A percentile compares a stretch with the other conserved stretches of the same genome.
Evolutionary conservation across 2,797 vertebrate genomes (phyloP).

Genomic region (Chaenodraco wilsoni): DNA sequence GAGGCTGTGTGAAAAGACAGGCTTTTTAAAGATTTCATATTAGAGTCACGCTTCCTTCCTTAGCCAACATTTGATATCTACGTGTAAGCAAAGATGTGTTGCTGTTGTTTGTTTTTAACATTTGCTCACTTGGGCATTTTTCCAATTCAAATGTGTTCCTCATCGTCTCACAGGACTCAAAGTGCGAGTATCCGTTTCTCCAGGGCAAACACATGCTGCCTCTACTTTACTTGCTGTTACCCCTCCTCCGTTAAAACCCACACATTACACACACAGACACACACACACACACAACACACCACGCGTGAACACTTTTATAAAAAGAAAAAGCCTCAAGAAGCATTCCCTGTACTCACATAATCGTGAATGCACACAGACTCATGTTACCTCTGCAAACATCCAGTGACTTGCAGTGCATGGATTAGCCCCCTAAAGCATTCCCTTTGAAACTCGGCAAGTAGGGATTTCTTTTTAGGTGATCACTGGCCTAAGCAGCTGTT

Average conservation of each 20-base stretch:
- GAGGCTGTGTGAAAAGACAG: background rate
- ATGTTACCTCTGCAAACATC: conserved; percentile 69
- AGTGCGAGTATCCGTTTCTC: conserved; percentile 35
- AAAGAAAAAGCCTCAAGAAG: conserved; percentile 31
- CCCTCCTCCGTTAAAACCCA: conserved; percentile 13
- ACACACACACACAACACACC: conserved; percentile 13
- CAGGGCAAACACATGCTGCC: conserved; percentile 56
- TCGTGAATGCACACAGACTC: conserved; percentile 49
- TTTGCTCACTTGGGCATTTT: conserved; percentile 36
- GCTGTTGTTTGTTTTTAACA: conserved; percentile 26
- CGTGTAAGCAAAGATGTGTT: conserved; percentile 11
- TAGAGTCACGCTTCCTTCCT: background rate
- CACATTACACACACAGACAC: conserved; percentile 2
- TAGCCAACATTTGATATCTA: background rate
- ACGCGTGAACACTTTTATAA: conserved; percentile 23
- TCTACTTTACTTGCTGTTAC: conserved; percentile 26
- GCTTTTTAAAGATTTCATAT: background rate
- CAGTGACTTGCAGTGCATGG: conserved; percentile 62
- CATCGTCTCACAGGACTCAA: conserved; percentile 44
- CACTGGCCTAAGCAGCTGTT: conserved; percentile 74
- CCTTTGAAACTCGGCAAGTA: conserved; percentile 68
- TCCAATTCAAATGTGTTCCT: conserved; percentile 37
- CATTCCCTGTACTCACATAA: conserved; percentile 42
- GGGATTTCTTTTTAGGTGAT: conserved; percentile 78
- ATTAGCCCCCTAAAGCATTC: conserved; percentile 71